Evolutionary conservation across 2,888 invertebrate genomes (phyloP).

Genomic region (Uropetala carovei): DNA sequence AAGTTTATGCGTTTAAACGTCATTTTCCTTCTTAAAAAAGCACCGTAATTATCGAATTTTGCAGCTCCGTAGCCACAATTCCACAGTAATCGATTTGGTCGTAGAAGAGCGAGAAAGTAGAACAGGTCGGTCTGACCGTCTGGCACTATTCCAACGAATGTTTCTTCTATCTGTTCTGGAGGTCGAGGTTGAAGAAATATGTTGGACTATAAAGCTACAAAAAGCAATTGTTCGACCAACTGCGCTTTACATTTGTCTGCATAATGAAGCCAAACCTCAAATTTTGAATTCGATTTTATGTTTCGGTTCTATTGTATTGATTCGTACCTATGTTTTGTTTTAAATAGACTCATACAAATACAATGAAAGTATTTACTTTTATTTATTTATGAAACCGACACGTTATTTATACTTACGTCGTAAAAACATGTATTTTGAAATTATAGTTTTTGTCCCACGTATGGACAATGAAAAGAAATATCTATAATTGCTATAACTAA

Average conservation of each 20-base stretch:
- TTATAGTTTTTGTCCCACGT: no score
- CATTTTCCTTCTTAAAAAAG: no score
- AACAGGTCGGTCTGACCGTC: conserved; percentile 21
- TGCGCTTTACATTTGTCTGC: not conserved
- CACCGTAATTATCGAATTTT: not conserved
- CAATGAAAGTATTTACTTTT: no score
- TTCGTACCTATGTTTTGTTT: no score
- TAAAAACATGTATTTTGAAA: no score
- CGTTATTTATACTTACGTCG: no score
- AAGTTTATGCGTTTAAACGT: no score
- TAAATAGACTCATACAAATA: no score
- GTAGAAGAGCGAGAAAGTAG: conserved; percentile 24
- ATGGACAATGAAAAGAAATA: no score
- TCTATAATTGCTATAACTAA: no score
- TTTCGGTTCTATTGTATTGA: no score
- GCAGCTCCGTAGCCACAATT: not conserved
- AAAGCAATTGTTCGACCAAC: not conserved
- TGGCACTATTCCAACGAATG: conserved; percentile 45
- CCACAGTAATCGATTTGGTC: not conserved
- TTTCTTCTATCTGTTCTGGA: not conserved
- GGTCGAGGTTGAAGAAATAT: not conserved
- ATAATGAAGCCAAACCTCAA: not conserved
- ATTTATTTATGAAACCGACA: no score
- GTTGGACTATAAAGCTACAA: not conserved
- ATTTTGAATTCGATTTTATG: not conserved